phyloP scores from a whole-genome alignment of 2,888 invertebrate genomes.

The Meganola albula region DNA sequence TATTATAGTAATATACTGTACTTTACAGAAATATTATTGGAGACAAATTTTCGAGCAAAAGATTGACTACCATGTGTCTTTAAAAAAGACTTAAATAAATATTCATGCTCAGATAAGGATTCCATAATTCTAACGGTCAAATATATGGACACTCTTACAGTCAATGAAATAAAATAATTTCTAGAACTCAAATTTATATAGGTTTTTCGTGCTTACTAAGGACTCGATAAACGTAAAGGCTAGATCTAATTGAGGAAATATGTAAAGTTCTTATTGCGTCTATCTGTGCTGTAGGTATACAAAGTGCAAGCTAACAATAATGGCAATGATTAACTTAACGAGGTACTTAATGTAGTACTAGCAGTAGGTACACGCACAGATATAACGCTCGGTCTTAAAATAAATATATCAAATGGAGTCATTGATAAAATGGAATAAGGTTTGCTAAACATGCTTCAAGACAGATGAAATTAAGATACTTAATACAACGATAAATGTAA shows the following conservation, averaged over 20 bases:
- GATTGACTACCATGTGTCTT: conserved; percentile 33
- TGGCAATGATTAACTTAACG: no score
- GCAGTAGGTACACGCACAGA: no score
- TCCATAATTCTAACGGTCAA: no score
- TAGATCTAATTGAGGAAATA: conserved; percentile 59
- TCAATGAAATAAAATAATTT: conserved; percentile 6
- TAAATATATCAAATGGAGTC: no score
- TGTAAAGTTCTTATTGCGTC: conserved; percentile 24
- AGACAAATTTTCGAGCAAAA: conserved; percentile 40
- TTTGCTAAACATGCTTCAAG: conserved; percentile 27
- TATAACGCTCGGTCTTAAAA: no score
- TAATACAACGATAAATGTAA: conserved; percentile 13
- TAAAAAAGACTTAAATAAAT: no score
- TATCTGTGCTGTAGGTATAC: conserved; percentile 26
- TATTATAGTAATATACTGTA: no score
- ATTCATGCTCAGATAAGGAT: no score
- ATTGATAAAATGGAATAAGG: no score
- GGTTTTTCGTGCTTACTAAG: conserved; percentile 29
- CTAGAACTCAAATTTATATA: conserved; percentile 15
- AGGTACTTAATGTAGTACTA: no score
- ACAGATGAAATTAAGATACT: conserved; percentile 14
- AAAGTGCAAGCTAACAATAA: no score
- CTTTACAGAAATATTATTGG: conserved; percentile 66
- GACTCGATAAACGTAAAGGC: conserved; percentile 22
- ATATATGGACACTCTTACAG: no score